Evolutionary conservation across 2,888 invertebrate genomes (phyloP).

Genomic region (Sinotaia quadrata): DNA sequence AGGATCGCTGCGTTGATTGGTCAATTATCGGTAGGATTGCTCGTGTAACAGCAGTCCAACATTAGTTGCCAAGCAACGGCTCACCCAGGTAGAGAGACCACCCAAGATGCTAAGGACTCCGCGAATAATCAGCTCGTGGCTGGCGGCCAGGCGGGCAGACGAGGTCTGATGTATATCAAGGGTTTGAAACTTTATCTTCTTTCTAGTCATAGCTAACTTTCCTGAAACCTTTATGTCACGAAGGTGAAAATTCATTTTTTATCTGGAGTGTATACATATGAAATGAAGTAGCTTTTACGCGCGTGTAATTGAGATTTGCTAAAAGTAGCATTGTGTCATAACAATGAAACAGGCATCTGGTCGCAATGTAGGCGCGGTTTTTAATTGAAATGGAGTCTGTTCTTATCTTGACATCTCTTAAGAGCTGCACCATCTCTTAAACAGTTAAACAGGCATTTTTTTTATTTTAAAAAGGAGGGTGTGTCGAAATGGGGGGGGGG

Average conservation of each 20-base stretch:
- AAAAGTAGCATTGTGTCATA: slow-evolving; percentile 7
- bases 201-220: slow-evolving; percentile 31
- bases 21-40: slow-evolving; percentile 58
- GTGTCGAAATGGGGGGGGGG: no score
- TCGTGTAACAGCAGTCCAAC: slow-evolving; percentile 65
- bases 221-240: slow-evolving; percentile 42
- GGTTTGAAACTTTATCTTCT: slow-evolving; percentile 34
- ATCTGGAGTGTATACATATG: slow-evolving; percentile 33
- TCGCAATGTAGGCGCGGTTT: not conserved
- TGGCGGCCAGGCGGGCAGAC: slow-evolving; percentile 33
- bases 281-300: slow-evolving; percentile 23
- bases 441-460: no score
- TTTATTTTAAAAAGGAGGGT: no score
- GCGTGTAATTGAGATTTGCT: slow-evolving; percentile 20
- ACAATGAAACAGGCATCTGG: slow-evolving; percentile 3
- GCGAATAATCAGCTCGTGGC: slow-evolving; percentile 50
- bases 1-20: slow-evolving; percentile 64
- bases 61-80: slow-evolving; percentile 72
- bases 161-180: slow-evolving; percentile 37
- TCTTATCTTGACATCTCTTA: slow-evolving; percentile 7
- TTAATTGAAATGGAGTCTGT: slow-evolving; percentile 20
- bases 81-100: slow-evolving; percentile 70
- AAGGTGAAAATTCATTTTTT: slow-evolving; percentile 36
- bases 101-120: slow-evolving; percentile 65
- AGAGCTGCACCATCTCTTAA: no score